Percentiles rank a stretch among this genome's conserved stretches.
Evolutionary conservation across 2,113 vertebrate species (phyloP).

Genomic region (Lycaon pictus): DNA sequence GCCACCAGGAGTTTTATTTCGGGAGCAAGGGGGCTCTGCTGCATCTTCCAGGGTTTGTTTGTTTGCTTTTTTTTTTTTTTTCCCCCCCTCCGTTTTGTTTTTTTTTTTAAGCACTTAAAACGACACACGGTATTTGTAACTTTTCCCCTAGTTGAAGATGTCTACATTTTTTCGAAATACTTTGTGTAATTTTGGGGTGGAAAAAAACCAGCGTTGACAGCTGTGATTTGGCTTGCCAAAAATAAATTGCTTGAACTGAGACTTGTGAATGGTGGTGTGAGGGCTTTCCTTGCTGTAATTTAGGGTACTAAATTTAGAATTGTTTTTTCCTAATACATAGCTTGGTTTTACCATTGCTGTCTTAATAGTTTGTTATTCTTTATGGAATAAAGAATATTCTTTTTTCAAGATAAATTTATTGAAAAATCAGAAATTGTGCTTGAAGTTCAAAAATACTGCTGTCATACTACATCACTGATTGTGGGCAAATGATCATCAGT

Average conservation of each 20-base stretch:
- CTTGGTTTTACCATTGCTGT: conserved; percentile 64
- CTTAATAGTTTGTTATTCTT: conserved; percentile 37
- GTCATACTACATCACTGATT: conserved; percentile 33
- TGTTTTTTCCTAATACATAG: conserved; percentile 62
- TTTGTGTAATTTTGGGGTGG: conserved; percentile 76
- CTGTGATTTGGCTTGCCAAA: conserved; percentile 79
- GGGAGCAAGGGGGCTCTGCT: conserved; percentile 81
- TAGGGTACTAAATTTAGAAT: conserved; percentile 63
- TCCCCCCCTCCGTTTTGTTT: conserved; percentile 57
- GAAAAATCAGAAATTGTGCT: conserved; percentile 24
- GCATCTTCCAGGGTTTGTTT: conserved; percentile 82
- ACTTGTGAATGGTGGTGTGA: conserved; percentile 78
- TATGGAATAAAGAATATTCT: not conserved
- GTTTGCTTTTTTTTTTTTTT: conserved; percentile 75
- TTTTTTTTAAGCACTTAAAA: conserved; percentile 50
- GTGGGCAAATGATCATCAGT: conserved; percentile 15
- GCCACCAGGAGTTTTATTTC: conserved; percentile 83
- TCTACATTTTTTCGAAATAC: conserved; percentile 71
- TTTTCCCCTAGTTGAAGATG: conserved; percentile 64
- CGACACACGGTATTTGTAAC: conserved; percentile 73
- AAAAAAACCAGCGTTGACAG: conserved; percentile 74
- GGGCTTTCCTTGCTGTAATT: conserved; percentile 72
- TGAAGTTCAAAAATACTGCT: conserved; percentile 21
- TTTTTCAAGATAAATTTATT: conserved; percentile 49
- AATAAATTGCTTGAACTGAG: conserved; percentile 75